Base-by-base conservation (phyloP, 2,888 invertebrate genomes). In the Lochmaea capreae region DNA sequence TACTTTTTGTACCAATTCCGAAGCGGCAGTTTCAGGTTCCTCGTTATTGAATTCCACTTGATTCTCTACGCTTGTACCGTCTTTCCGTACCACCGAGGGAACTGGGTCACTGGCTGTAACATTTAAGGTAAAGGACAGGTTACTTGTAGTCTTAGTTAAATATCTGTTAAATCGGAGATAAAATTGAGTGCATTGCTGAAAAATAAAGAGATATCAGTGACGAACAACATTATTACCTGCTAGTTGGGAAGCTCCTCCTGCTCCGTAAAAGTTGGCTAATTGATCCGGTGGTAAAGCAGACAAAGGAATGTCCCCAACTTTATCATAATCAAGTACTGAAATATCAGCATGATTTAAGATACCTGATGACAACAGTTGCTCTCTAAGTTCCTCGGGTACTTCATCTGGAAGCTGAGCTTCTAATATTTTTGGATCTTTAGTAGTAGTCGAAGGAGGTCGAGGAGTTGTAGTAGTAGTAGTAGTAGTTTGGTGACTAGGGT, bases 301-400 rank as follows among this genome's bases (percentile, higher is more conserved):
- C 67, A 96, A 88, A 5, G 94, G 93, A 70, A 95, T 95, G 77
- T 95, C 95, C 43, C 96, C 95, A 57, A 95, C 92, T 89, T 96
- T 95, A 83, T 96, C 95, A 81, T 96, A 96, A 87, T 96, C 95
- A 73, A 96, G 87, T 65, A 96, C 91, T 79, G 96, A 95, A 74
- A 96, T 96, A 81, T 96, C 94, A 61, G 96, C 96, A 83, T 96
- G 95, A 79, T 94, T 93, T 71, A 96, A 88, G 80, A 96, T 96
- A 54, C 96, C 96, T 0, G 96, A 96, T 65, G 94, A 93, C 62
- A 96, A 87, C 6, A 96, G 87, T 82, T 96, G 96, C 84, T 95
- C 91, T 57, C 95, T 90, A 62, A 96, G 89, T 81, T 96, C 96
- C 78, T 95, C 95, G 5, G 96, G 96, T 8, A 96, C 95, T 88